phyloP scores from a whole-genome alignment of 2,797 vertebrate genomes.

The Siniperca undulata region DNA sequence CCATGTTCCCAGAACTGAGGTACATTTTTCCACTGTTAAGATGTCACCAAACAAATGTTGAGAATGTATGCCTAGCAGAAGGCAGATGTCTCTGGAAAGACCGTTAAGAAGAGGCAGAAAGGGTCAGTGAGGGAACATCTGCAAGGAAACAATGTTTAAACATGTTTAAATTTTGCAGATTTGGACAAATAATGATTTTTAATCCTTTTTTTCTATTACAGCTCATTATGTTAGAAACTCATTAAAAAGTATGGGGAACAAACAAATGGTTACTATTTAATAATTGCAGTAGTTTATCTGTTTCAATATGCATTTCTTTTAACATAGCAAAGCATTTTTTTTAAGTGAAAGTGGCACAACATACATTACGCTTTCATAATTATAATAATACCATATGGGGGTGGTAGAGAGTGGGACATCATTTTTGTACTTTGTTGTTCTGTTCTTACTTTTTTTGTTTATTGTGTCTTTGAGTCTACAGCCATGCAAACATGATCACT shows the following conservation, averaged over 20 bases:
- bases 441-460: not conserved
- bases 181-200: not conserved
- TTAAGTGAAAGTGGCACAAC: not conserved
- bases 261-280: not conserved
- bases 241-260: not conserved
- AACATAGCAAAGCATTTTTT: not conserved
- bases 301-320: not conserved
- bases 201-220: not conserved
- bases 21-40: slow-evolving; percentile 75
- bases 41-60: slow-evolving; percentile 70
- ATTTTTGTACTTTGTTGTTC: not conserved
- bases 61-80: slow-evolving; percentile 61
- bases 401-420: not conserved
- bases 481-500: too few relatives aligned
- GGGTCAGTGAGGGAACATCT: slow-evolving; percentile 25
- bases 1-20: slow-evolving; percentile 74
- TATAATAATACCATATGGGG: not conserved
- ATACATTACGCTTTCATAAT: not conserved
- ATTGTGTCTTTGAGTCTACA: not conserved
- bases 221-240: not conserved
- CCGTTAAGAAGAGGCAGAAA: slow-evolving; percentile 24
- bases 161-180: not conserved
- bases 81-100: slow-evolving; percentile 68
- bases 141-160: slow-evolving; percentile 12
- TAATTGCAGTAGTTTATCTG: not conserved